Base-by-base conservation (phyloP, 2,113 vertebrate genomes). In the Nymphicus hollandicus region DNA sequence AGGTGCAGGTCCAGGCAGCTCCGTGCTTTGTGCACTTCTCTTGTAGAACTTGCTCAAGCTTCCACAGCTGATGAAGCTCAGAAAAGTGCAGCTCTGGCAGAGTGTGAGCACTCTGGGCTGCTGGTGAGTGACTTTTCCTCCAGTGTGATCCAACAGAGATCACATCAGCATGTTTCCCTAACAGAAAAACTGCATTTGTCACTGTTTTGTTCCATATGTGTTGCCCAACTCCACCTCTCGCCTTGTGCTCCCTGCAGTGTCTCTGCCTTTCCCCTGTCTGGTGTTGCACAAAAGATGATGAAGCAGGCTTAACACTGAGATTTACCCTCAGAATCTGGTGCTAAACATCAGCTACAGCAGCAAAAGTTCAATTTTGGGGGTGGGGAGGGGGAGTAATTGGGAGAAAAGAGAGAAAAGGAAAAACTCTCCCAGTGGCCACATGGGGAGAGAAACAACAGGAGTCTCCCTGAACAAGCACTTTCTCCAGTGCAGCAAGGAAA, bases 21-120 rank as follows among this genome's bases (percentile, higher is more conserved):
- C 27, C 17, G 20, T 25, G 64, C 29, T n/a, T 50, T 55, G 11
- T 11, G 37, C 13, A 6, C 73, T 63, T 95, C 46, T 88, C 55
- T 55, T 91, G 65, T 88, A 99, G 98, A 99, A 98, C 82, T 98
- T 99, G 88, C 91, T 99, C 82, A 98, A 99, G 71, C 95, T 99
- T 81, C 98, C 98, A 28, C 96, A 97, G 81, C 69, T 99, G 74
- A 97, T 61, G 33, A 88, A 97, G 82, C 97, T 99, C 64, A 97
- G 91, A 10, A 99, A 98, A 47, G 95, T 98, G 97, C 99, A 98
- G 86, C 97, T 61, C 91, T 99, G 85, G 98, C 98, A 3, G 98
- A 99, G 91, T 94, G 98, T 1, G 99, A 99, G 88, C 99, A 99
- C 93, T 99, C 98, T 86, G 98, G 97, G n/a, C 98, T 99, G 19